These are phyloP conservation scores for Chromoteleia sp. DNA, from an alignment of 2,888 invertebrate species.

Conservation along the genomic window DNA sequence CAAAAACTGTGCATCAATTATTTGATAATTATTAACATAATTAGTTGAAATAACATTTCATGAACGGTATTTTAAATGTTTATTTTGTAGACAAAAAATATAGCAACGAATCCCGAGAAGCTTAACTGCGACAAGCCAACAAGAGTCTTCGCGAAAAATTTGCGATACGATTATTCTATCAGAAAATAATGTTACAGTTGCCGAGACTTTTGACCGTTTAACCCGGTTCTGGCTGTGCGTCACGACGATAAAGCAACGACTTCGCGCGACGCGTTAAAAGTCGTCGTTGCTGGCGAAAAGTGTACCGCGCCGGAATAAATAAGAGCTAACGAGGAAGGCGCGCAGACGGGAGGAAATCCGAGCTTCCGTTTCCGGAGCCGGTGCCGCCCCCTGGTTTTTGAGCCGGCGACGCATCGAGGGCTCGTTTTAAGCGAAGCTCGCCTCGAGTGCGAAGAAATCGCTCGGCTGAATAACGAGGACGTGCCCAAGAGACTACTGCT, in stretches of 20 bases:
- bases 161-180: no score
- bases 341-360: slow-evolving; percentile 54
- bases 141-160: no score
- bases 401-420: slow-evolving; percentile 47
- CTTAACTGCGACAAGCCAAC: no score
- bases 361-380: slow-evolving; percentile 51
- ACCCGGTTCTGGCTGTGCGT: slow-evolving; percentile 10
- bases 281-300: slow-evolving; percentile 35
- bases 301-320: slow-evolving; percentile 48
- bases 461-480: slow-evolving; percentile 62
- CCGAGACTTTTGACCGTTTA: slow-evolving; percentile 1
- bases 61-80: no score
- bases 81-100: no score
- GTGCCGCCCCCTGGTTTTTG: slow-evolving; percentile 34
- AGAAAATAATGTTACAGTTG: no score
- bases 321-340: slow-evolving; percentile 54
- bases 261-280: slow-evolving; percentile 31
- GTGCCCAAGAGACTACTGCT: slow-evolving; percentile 56
- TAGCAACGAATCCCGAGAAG: no score
- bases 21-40: no score
- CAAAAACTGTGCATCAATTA: no score
- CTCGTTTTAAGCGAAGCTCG: slow-evolving; percentile 66
- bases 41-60: no score
- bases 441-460: slow-evolving; percentile 66
- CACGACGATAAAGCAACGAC: slow-evolving; percentile 22